Conservation (phyloP, 2,888 invertebrate species). For the Polydrusus tereticollis region DNA sequence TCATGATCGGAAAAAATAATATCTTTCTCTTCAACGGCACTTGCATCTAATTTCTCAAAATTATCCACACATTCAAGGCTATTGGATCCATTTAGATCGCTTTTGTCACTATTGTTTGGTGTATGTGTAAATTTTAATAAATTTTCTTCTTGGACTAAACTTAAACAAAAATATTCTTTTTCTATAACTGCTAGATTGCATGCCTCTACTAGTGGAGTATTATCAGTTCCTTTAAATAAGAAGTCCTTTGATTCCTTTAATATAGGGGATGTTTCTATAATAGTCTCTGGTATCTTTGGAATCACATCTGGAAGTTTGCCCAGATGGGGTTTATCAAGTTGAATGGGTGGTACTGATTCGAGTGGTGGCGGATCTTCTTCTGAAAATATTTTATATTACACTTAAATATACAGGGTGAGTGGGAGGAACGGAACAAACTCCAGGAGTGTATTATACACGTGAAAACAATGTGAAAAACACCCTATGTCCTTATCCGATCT, state of each 20-base stretch:
- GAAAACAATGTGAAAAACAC: no score
- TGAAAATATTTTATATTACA: not conserved
- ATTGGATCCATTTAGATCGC: no score
- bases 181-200: not conserved
- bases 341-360: conserved; percentile 23
- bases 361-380: conserved; percentile 36
- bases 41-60: not conserved
- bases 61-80: not conserved
- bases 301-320: conserved; percentile 50
- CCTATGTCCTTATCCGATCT: no score
- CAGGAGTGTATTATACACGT: no score
- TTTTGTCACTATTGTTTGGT: not conserved
- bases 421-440: not conserved
- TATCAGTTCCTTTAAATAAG: conserved; percentile 15
- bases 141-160: not conserved
- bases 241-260: conserved; percentile 40
- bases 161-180: not conserved
- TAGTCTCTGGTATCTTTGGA: conserved; percentile 49
- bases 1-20: conserved; percentile 44
- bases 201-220: not conserved
- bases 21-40: not conserved
- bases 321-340: conserved; percentile 18
- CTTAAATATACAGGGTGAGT: not conserved
- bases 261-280: conserved; percentile 43
- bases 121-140: not conserved